Conservation (phyloP, 2,888 invertebrate species). For the Busseola fusca region DNA sequence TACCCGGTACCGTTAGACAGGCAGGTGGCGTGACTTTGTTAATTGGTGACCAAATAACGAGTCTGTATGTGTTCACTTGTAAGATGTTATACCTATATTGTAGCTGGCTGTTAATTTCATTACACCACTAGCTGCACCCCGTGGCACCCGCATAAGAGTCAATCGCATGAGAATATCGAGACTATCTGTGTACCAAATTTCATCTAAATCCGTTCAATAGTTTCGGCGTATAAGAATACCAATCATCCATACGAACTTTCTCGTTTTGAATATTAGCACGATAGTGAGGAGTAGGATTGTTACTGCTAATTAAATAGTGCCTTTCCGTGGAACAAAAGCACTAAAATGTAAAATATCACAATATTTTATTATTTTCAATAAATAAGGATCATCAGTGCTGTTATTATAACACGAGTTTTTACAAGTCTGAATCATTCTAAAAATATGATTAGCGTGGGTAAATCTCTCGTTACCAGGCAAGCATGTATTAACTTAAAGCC, state of each 20-base stretch:
- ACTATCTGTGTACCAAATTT: too few species aligned
- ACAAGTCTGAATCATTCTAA: not conserved
- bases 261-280: too few species aligned
- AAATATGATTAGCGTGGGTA: not conserved
- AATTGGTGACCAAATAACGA: slow-evolving; percentile 39
- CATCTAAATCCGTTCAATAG: too few species aligned
- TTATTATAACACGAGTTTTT: not conserved
- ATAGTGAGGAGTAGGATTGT: too few species aligned
- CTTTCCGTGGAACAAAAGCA: too few species aligned
- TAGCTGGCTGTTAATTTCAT: not conserved
- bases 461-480: slow-evolving; percentile 32
- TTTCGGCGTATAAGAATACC: too few species aligned
- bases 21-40: slow-evolving; percentile 27
- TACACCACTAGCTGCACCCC: not conserved
- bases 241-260: too few species aligned
- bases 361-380: not conserved
- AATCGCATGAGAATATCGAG: too few species aligned
- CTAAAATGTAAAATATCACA: not conserved
- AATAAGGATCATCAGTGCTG: not conserved
- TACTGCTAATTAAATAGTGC: not conserved
- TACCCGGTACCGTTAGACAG: slow-evolving; percentile 53
- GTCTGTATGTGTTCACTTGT: not conserved
- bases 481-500: not conserved
- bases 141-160: too few species aligned
- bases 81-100: not conserved